Conservation (phyloP, 2,113 vertebrate genomes). For the Climacteris rufus region DNA sequence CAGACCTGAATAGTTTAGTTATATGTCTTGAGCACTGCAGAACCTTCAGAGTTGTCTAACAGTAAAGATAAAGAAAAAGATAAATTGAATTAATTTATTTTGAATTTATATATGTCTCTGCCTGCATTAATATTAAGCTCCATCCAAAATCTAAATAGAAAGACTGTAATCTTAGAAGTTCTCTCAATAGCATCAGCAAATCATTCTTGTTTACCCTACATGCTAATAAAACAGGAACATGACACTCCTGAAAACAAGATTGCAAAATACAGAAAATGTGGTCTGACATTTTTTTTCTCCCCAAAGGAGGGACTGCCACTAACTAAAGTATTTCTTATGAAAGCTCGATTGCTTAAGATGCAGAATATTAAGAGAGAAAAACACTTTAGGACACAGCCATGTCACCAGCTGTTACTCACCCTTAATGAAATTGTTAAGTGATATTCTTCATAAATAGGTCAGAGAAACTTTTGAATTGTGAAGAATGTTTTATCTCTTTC, state of each 20-base stretch:
- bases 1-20: constrained; percentile 24
- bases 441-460: constrained; percentile 72
- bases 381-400: constrained; percentile 68
- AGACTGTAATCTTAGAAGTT: constrained; percentile 56
- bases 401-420: constrained; percentile 74
- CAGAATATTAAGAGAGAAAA: constrained; percentile 73
- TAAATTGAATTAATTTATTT: constrained; percentile 57
- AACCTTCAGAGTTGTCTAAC: constrained; percentile 41
- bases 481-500: constrained; percentile 61
- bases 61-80: constrained; percentile 44
- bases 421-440: constrained; percentile 74
- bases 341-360: constrained; percentile 72
- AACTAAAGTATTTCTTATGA: constrained; percentile 71
- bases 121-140: constrained; percentile 64
- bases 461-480: constrained; percentile 68
- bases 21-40: background rate
- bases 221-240: constrained; percentile 68
- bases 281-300: constrained; percentile 72
- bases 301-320: constrained; percentile 68
- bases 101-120: constrained; percentile 59
- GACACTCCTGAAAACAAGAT: constrained; percentile 69
- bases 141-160: constrained; percentile 63
- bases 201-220: constrained; percentile 68
- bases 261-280: constrained; percentile 71
- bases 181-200: constrained; percentile 67